Evolutionary conservation across 2,797 vertebrate genomes (phyloP).

Genomic region (Brotula barbata): DNA sequence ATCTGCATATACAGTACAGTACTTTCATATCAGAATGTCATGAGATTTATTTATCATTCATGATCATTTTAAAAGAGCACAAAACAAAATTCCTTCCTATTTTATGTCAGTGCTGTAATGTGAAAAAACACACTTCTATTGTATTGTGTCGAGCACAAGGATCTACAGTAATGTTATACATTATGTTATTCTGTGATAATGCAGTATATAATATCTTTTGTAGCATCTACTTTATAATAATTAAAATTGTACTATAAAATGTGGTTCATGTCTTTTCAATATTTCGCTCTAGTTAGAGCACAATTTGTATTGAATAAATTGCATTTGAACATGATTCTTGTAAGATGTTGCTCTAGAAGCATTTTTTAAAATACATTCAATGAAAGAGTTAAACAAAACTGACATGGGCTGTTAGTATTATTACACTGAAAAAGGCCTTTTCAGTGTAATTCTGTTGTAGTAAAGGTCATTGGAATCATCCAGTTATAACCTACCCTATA

Average conservation of each 20-base stretch:
- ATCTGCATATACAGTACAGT: conserved; percentile 28
- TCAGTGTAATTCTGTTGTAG: conserved; percentile 8
- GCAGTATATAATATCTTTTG: conserved; percentile 60
- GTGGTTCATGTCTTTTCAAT: conserved; percentile 2
- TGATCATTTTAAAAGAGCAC: conserved; percentile 1
- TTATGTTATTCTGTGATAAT: conserved; percentile 65
- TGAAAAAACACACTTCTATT: conserved; percentile 30
- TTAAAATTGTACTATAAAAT: conserved; percentile 26
- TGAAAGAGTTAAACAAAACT: background rate
- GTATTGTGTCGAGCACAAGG: conserved; percentile 67
- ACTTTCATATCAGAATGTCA: conserved; percentile 36
- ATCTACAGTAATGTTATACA: conserved; percentile 71
- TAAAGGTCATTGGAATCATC: conserved; percentile 26
- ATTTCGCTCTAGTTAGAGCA: conserved; percentile 11
- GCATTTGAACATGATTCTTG: background rate
- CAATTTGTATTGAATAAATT: background rate
- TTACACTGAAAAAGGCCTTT: background rate
- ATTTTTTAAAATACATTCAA: background rate
- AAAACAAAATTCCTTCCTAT: conserved; percentile 14
- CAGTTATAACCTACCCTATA: conserved; percentile 3
- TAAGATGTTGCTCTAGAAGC: background rate
- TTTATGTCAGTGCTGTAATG: conserved; percentile 20
- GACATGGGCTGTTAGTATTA: background rate
- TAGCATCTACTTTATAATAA: conserved; percentile 62
- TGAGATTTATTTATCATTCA: conserved; percentile 14